Evolutionary conservation across 2,113 vertebrate species (phyloP).

Genomic region (Zosterops lateralis): DNA sequence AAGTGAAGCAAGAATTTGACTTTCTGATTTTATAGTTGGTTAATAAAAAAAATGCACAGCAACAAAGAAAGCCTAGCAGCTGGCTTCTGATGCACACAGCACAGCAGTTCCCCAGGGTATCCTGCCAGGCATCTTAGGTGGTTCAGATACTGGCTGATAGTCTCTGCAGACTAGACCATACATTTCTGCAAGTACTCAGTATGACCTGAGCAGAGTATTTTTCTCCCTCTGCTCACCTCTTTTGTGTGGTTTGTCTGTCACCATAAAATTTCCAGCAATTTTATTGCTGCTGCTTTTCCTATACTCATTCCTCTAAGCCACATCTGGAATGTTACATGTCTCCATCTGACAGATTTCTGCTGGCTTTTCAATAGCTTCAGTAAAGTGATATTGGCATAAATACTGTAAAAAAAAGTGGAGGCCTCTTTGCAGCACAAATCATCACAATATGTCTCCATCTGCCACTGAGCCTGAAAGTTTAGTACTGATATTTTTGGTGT

Average conservation of each 20-base stretch:
- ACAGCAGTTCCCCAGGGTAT: background rate
- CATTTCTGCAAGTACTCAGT: background rate
- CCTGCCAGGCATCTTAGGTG: background rate
- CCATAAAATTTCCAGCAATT: background rate
- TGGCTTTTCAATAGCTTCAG: background rate
- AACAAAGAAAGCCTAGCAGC: background rate
- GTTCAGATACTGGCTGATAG: background rate
- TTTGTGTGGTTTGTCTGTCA: background rate
- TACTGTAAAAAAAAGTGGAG: background rate
- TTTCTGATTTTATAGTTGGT: background rate
- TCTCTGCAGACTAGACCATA: background rate
- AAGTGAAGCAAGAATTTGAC: background rate
- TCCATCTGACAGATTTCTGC: background rate
- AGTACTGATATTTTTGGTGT: background rate
- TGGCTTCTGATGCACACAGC: background rate
- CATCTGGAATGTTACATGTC: background rate
- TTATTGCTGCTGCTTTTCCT: background rate
- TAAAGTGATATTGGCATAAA: background rate
- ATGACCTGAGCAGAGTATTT: background rate
- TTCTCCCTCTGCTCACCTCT: background rate
- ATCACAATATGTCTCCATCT: background rate
- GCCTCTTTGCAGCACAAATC: background rate
- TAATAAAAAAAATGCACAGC: background rate
- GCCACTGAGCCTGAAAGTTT: background rate
- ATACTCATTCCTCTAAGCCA: background rate